Percentiles rank a stretch among this genome's conserved stretches.
These are phyloP conservation scores for Flexamia atlantica DNA, from an alignment of 2,888 invertebrate species.

Conservation along the genomic window DNA sequence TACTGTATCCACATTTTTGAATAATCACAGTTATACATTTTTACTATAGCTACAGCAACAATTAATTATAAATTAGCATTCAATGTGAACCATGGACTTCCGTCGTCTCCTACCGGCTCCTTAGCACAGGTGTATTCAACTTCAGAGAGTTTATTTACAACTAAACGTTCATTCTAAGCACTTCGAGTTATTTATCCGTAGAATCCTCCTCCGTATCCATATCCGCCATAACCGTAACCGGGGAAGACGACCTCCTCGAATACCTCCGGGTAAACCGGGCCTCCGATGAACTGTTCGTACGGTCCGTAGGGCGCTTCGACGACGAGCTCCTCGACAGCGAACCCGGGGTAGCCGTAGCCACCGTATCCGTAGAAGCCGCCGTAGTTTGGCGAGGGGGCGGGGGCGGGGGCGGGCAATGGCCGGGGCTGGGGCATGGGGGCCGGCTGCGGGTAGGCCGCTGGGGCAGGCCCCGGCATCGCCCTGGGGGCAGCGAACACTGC, in stretches of 20 bases:
- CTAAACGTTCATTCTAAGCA: neutral
- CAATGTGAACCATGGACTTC: neutral
- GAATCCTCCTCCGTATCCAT: constrained; percentile 13
- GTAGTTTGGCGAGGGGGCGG: neutral
- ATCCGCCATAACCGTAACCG: constrained; percentile 14
- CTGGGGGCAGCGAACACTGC: constrained; percentile 18
- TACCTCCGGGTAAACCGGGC: constrained; percentile 17
- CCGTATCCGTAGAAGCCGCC: neutral
- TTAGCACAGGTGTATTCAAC: neutral
- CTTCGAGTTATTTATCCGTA: too few species aligned
- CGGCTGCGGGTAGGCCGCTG: neutral
- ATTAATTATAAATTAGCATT: neutral
- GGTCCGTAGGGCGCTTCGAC: constrained; percentile 33
- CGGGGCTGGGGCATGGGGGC: constrained; percentile 21
- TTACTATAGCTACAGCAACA: neutral
- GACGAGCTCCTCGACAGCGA: constrained; percentile 24
- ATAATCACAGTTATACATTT: neutral
- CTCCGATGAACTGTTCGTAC: constrained; percentile 30
- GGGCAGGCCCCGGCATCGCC: constrained; percentile 5
- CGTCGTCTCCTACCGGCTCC: neutral
- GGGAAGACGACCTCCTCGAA: constrained; percentile 8
- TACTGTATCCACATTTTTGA: too few species aligned
- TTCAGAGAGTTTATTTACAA: neutral
- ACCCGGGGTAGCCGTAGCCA: neutral
- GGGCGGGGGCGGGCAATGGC: neutral